These are phyloP conservation scores for Diarsia rubi DNA, from an alignment of 2,888 invertebrate genomes.

Conservation along the genomic window DNA sequence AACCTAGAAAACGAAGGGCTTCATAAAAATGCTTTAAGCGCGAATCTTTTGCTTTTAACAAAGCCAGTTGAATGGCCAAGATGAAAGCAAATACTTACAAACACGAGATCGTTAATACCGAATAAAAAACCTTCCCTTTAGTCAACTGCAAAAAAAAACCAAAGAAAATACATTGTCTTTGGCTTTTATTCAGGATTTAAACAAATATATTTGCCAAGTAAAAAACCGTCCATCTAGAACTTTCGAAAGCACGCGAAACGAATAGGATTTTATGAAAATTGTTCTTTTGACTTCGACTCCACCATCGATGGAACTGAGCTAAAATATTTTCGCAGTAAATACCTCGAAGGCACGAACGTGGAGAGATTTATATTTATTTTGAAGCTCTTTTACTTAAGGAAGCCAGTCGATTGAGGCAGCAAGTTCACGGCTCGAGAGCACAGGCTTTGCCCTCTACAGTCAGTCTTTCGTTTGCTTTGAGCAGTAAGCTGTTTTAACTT, in stretches of 20 bases:
- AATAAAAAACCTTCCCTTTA: constrained; percentile 18
- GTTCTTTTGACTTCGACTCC: constrained; percentile 46
- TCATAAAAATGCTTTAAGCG: not conserved
- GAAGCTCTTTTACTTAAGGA: constrained; percentile 15
- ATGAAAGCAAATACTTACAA: constrained; percentile 9
- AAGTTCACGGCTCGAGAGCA: constrained; percentile 16
- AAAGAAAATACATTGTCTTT: too few species aligned
- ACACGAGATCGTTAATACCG: constrained; percentile 7
- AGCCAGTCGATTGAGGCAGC: constrained; percentile 21
- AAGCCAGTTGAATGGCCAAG: not conserved
- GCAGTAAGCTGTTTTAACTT: not conserved
- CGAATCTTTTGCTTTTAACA: not conserved
- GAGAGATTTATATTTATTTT: constrained; percentile 47
- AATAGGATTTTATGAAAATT: constrained; percentile 55
- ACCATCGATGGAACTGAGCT: constrained; percentile 7
- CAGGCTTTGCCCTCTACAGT: constrained; percentile 2
- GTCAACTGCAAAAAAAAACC: constrained; percentile 10
- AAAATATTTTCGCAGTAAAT: constrained; percentile 44
- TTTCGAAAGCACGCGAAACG: constrained; percentile 38
- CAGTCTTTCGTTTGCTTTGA: constrained; percentile 19
- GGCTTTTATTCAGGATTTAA: constrained; percentile 29
- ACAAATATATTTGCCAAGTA: constrained; percentile 32
- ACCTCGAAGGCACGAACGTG: constrained; percentile 37
- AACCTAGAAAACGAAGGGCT: not conserved
- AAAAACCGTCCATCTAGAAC: constrained; percentile 35